Base-by-base conservation (phyloP, 2,797 vertebrate genomes). In the Halcyon leucocephala region DNA sequence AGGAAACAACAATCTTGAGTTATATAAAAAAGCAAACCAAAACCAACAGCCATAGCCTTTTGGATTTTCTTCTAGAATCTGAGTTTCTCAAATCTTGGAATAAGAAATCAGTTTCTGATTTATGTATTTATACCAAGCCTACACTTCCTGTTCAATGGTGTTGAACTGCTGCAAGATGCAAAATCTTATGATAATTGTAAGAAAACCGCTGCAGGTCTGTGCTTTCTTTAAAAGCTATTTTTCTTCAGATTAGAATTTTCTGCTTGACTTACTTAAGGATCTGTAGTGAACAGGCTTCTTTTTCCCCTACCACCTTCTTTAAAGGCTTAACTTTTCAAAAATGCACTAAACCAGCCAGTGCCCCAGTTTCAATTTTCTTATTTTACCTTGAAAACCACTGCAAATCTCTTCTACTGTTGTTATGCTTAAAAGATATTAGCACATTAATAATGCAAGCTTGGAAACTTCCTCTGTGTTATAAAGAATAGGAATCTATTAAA, bases 191-290 rank as follows among this genome's bases (percentile, higher is more conserved):
- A 39, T 89, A 92, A 78, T 52, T 64, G 41, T 72, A 90, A 60
- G 85, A 67, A 83, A 87, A 93, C 80, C 61, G 37, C 64, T 93
- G 28, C 21, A 54, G 89, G 35, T 20, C 70, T 81, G 41, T 84
- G 64, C 51, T 94, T 96, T 88, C 77, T 86, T 78, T 82, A 77
- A 93, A 94, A 90, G 58, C 64, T 82, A 20, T 77, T 96, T 95
- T 86, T 86, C 78, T 93, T 79, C 89, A 87, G 78, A 91, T 89
- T 91, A 89, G 31, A 70, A 80, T 92, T 96, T 93, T 94, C 91
- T 95, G 78, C 95, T 80, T 90, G 81, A 73, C 42, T 92, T 16
- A 57, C 48, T 77, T 82, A 22, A 93, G 90, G 76, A 71, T 83
- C 77, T 90, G 69, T 60, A 82, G 31, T 14, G 74, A 92, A 73